Evolutionary conservation across 2,888 invertebrate genomes (phyloP), one percentile per base, ranked within the genome.

Genomic region (Nematopogon swammerdamellus): DNA sequence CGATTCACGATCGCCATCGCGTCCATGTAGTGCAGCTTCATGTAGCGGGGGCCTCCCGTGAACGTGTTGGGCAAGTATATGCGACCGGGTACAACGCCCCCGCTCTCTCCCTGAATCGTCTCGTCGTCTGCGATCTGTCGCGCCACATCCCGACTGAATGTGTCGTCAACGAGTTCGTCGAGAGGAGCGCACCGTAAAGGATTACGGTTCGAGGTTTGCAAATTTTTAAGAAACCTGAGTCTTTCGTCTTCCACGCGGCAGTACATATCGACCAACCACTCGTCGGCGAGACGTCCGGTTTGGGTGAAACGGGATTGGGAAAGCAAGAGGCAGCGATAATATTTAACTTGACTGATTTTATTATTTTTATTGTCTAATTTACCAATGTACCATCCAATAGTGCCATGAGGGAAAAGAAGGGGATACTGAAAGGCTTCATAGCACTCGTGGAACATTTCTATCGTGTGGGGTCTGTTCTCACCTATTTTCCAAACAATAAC

Each of bases 401-500:
- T 45, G 14, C 49, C 49, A 16, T 49, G 45, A 3, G 49, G 49
- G 45, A 45, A 49, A 2, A 49, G 36, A 6, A 49, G 18, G 5
- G 49, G 49, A 36, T 36, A 50, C 18, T 50, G 50, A 46, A 50
- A 52, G 30, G 20, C 44, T 45, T 52, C 52, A 46, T 52, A 52
- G 10, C 49, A 49, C 6, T 46, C 47, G 30, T 49, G 46, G 29
- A 51, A 45, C 14, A 52, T 49, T 45, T 52, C 51, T 25, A 52
- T 47, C 19, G 30, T 47, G 30, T 49, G 50, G 25, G 50, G 50
- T 19, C 19, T 52, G n/a, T 44, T 47, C 11, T 30, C 19, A 3
- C 52, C 52, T 47, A 52, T 19, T 47, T 54, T 55, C 55, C 53
- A 52, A 17, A 54, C 44, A 14, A 49, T 50, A 17, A 54, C 53